Conservation (phyloP, 2,888 invertebrate species). For the Achlya flavicornis region DNA sequence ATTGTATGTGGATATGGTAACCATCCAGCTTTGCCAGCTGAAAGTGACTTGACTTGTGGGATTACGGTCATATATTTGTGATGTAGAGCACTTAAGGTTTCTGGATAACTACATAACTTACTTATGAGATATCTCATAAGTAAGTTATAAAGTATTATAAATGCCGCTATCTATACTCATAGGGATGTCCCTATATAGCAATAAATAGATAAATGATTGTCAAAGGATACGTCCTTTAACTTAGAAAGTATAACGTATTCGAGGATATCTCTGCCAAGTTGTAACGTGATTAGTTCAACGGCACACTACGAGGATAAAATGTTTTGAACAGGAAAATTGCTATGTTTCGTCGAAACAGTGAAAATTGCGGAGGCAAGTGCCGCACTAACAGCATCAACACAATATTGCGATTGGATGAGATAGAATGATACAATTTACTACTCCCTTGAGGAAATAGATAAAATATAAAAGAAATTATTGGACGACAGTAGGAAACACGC, state of each 20-base stretch:
- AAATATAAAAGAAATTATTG: slow-evolving; percentile 13
- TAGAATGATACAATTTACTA: slow-evolving; percentile 44
- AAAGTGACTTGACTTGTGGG: slow-evolving; percentile 1
- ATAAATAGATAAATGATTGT: slow-evolving; percentile 7
- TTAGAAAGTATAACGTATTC: slow-evolving; percentile 33
- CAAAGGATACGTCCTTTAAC: slow-evolving; percentile 15
- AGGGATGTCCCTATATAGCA: background rate
- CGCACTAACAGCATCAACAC: slow-evolving; percentile 47
- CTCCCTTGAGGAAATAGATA: slow-evolving; percentile 19
- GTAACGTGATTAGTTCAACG: slow-evolving; percentile 58
- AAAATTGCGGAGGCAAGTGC: slow-evolving; percentile 49
- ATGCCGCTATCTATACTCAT: no score
- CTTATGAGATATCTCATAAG: no score
- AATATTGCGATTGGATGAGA: slow-evolving; percentile 51
- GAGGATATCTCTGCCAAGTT: slow-evolving; percentile 43
- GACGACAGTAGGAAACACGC: background rate
- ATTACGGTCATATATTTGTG: slow-evolving; percentile 1
- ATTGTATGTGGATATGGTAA: slow-evolving; percentile 1
- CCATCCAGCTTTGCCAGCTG: background rate
- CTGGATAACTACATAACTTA: background rate
- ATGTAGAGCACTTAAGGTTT: background rate
- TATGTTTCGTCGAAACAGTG: slow-evolving; percentile 49
- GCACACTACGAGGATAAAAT: slow-evolving; percentile 54
- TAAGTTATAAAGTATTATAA: no score
- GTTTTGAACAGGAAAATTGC: slow-evolving; percentile 60